phyloP scores from a whole-genome alignment of 1,140 invertebrate genomes.

The Brachionus rotundiformis region DNA sequence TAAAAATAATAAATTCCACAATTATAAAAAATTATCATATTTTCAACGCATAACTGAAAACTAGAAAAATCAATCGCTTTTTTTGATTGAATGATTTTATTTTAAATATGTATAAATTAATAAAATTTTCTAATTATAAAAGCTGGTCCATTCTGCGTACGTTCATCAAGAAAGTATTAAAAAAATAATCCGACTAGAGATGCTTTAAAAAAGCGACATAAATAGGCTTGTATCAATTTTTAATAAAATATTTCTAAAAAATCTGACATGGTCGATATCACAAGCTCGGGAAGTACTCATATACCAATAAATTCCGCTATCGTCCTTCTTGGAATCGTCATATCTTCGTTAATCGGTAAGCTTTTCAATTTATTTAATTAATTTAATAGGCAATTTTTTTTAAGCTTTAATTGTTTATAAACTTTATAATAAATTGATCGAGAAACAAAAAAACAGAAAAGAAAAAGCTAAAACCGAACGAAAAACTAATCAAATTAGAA shows the following conservation, averaged over 20 bases:
- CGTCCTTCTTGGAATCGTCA: not conserved
- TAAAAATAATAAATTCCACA: not conserved
- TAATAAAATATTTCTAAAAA: not conserved
- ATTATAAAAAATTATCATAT: conserved; percentile 13
- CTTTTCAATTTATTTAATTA: not conserved
- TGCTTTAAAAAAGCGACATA: not conserved
- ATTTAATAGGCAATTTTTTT: too few species aligned
- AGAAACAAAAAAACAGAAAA: conserved; percentile 4
- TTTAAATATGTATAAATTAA: not conserved
- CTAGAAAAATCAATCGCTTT: not conserved
- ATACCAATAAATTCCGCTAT: not conserved
- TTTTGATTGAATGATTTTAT: conserved; percentile 3
- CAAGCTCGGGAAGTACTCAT: not conserved
- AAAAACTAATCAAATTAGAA: not conserved
- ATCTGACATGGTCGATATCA: conserved; percentile 15
- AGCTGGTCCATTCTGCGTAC: not conserved
- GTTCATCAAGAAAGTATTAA: not conserved
- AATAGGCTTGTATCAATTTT: not conserved
- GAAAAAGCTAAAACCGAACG: not conserved
- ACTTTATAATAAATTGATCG: conserved; percentile 1
- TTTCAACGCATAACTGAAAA: not conserved
- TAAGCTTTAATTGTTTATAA: conserved; percentile 10
- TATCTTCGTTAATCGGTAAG: not conserved
- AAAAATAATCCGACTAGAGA: not conserved
- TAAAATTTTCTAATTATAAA: conserved; percentile 20